Conservation (phyloP, 2,888 invertebrate species). For the Volucella bombylans region DNA sequence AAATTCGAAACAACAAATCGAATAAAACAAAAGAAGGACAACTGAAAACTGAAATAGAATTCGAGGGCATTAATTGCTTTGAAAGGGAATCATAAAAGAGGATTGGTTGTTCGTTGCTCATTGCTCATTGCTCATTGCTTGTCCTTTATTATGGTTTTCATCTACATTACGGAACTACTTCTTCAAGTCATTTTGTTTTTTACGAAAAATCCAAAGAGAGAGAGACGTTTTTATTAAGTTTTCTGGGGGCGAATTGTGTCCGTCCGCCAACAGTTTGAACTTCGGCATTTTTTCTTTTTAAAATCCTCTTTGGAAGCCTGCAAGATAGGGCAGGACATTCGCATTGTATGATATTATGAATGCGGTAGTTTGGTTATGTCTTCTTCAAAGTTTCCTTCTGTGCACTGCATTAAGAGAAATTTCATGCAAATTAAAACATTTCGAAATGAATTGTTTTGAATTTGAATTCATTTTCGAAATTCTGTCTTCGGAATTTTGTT, state of each 20-base stretch:
- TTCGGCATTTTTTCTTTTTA: neutral
- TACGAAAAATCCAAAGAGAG: neutral
- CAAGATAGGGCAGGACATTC: slow-evolving; percentile 4
- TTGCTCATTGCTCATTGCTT: neutral
- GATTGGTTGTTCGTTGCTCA: slow-evolving; percentile 12
- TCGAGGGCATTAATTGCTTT: slow-evolving; percentile 67
- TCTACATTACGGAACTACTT: neutral
- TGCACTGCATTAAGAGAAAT: neutral
- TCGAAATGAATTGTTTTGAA: neutral
- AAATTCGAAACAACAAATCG: slow-evolving; percentile 15
- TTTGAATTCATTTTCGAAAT: no score
- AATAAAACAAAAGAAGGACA: slow-evolving; percentile 15
- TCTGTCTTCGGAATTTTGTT: no score
- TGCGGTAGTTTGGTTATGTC: neutral
- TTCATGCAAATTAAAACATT: slow-evolving; percentile 17
- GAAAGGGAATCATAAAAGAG: slow-evolving; percentile 45
- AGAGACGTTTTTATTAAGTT: slow-evolving; percentile 23
- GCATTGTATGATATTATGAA: neutral
- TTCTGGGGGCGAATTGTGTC: neutral
- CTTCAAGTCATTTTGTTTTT: neutral
- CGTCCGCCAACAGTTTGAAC: neutral
- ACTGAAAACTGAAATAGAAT: slow-evolving; percentile 53
- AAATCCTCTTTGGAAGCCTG: neutral
- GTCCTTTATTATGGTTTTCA: no score
- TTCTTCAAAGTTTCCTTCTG: slow-evolving; percentile 1